Conservation (phyloP, 2,113 vertebrate species). For the Syrrhaptes paradoxus region DNA sequence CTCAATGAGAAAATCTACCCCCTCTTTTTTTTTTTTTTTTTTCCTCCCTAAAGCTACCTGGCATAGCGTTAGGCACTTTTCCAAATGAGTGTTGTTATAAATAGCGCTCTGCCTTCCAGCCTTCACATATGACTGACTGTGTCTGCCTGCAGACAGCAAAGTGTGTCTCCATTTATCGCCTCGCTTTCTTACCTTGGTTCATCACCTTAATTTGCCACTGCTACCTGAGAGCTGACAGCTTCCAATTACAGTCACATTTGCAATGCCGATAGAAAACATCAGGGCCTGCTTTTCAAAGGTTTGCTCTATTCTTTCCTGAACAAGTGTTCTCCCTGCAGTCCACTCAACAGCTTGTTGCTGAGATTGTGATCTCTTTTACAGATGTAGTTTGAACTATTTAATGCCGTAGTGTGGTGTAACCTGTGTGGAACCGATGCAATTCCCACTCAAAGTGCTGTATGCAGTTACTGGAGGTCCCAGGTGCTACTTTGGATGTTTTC, state of each 20-base stretch:
- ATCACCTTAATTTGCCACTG: conserved; percentile 36
- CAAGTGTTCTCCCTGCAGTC: conserved; percentile 10
- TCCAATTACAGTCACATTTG: conserved; percentile 39
- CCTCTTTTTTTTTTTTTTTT: not conserved
- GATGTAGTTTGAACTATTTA: not conserved
- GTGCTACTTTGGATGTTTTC: not conserved
- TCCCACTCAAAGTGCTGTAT: not conserved
- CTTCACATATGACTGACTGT: not conserved
- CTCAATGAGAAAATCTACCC: not conserved
- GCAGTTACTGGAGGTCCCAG: not conserved
- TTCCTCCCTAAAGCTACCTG: not conserved
- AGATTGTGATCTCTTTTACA: not conserved
- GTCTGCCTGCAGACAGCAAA: conserved; percentile 7
- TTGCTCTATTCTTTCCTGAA: conserved; percentile 6
- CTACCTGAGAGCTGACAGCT: conserved; percentile 40
- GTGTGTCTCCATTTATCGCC: conserved; percentile 24
- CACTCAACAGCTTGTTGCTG: not conserved
- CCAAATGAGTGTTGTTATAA: conserved; percentile 16
- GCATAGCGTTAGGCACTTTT: not conserved
- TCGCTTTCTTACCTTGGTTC: conserved; percentile 23
- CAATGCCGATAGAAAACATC: not conserved
- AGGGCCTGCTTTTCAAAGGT: not conserved
- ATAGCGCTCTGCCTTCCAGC: conserved; percentile 22
- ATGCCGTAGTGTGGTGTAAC: not conserved
- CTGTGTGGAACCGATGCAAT: not conserved